Percentiles rank a stretch among this genome's conserved stretches.
phyloP scores from a whole-genome alignment of 2,797 vertebrate genomes.

The Eulemur mongoz region DNA sequence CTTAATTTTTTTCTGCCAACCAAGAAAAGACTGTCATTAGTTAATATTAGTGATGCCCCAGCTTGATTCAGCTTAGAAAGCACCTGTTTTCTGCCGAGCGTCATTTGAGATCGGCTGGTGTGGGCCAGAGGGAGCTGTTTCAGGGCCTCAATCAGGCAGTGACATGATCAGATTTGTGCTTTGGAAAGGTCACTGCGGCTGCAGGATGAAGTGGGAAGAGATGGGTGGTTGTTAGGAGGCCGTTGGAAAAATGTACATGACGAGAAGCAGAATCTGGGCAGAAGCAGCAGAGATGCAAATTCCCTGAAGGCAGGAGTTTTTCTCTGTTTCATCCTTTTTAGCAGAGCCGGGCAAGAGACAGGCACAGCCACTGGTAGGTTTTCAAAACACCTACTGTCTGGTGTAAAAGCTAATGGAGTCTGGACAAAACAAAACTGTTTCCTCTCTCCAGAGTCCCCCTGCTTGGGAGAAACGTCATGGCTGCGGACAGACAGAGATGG shows the following conservation, averaged over 20 bases:
- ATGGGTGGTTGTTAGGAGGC: background rate
- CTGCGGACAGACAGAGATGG: background rate
- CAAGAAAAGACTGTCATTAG: conserved; percentile 16
- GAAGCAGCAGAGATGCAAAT: background rate
- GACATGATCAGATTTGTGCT: conserved; percentile 61
- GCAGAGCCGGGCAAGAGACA: background rate
- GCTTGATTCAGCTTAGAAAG: background rate
- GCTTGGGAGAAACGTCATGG: background rate
- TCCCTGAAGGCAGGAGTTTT: background rate
- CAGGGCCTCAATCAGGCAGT: conserved; percentile 41
- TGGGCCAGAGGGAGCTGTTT: conserved; percentile 58
- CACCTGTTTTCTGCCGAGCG: background rate
- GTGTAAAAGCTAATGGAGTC: background rate
- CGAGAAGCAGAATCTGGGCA: background rate
- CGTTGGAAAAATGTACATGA: background rate
- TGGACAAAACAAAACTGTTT: background rate
- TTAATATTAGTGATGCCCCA: conserved; percentile 32
- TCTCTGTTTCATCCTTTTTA: background rate
- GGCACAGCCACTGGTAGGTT: background rate
- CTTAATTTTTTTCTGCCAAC: conserved; percentile 55
- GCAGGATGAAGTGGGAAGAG: background rate
- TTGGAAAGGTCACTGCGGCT: conserved; percentile 50
- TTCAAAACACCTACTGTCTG: background rate
- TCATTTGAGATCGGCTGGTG: background rate
- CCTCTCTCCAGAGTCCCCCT: background rate